Base-by-base conservation (phyloP, 2,888 invertebrate species). In the Metalampra italica region DNA sequence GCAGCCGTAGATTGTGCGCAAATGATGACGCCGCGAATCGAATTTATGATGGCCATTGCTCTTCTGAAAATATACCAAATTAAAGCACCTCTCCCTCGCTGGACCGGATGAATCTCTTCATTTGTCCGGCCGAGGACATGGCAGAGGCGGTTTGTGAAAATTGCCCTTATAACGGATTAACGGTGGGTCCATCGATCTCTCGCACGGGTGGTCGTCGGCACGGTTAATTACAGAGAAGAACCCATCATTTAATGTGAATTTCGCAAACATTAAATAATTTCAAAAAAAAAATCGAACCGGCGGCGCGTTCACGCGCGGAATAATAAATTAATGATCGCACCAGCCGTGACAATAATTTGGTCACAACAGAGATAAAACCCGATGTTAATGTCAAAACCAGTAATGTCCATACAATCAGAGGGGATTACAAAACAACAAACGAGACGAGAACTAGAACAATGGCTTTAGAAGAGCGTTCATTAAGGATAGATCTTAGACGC, bases 241-340 rank as follows among this genome's bases (percentile, higher is more conserved):
- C 75, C 78, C 78, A 82, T 78, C 81, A 78, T 85, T 84, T 86
- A 83, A 81, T 78, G 72, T 71, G 72, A 84, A 83, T 82, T 85
- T 87, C 68, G 76, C 82, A 82, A 87, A 85, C 82, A 82, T 85
- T 78, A 78, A 82, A 80, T 78, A 80, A 76, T 81, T 82, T 78
- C n/a, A 70, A 46, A 72, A 73, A 78, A 77, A 68, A 77, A 74
- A 82, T 75, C 68, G 75, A 79, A 67, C 66, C 75, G 71, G 60
- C 78, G 78, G 73, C 72, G 78, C 82, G 75, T 81, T 82, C 79
- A 80, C 74, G 78, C 75, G 72, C 57, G 58, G 78, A 77, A 86
- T 82, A 82, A 83, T 80, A 79, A 81, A 81, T 82, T 75, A 76
- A 82, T 72, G 75, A 69, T 66, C 69, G 63, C 66, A 66, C 67